Evolutionary conservation across 1,140 invertebrate species (phyloP), one percentile per base, ranked within the genome.

Genomic region (Pinna nobilis): DNA sequence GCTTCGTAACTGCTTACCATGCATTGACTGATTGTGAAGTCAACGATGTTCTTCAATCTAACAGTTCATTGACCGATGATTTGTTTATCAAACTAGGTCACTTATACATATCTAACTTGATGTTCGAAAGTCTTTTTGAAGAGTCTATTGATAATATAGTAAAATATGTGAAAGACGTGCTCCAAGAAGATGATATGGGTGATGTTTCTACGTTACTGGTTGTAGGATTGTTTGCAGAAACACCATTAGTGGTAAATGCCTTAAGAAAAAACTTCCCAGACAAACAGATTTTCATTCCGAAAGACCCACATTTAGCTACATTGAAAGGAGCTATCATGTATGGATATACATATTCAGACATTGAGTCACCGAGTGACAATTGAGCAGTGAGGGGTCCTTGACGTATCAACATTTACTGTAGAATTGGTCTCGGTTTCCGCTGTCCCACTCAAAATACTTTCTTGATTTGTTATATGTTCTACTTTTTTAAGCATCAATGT

Each of bases 151-250:
- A 67, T n/a, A 61, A 76, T 47, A 37, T 63, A 28, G 44, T 76
- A 3, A 53, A 35, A 53, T 25, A 55, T 13, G 53, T 53, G 4
- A 23, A 47, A 13, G 35, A 66, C 6, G 25, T 74, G 3, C 32
- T 74, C 2, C n/a, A 64, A 25, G 41, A 37, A 32, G 39, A 39
- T 20, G 28, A 53, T 2, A 57, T 77, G 23, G 60, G 64, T 33
- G 41, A 61, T 35, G 25, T 73, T 15, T 23, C 6, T 15, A 66
- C 70, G 0, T 61, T 77, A 13, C 23, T 80, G 6, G 53, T 66
- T 15, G 78, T 77, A 9, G 78, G 78, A 3, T 75, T 75, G 9
- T 77, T 74, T 63, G 69, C 78, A 13, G 78, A 77, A 61, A 74
- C 74, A 15, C 30, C 60, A 25, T 67, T 73, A 20, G 28, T 79